Conservation (phyloP, 2,113 vertebrate genomes). For the Gymnobelideus leadbeateri region DNA sequence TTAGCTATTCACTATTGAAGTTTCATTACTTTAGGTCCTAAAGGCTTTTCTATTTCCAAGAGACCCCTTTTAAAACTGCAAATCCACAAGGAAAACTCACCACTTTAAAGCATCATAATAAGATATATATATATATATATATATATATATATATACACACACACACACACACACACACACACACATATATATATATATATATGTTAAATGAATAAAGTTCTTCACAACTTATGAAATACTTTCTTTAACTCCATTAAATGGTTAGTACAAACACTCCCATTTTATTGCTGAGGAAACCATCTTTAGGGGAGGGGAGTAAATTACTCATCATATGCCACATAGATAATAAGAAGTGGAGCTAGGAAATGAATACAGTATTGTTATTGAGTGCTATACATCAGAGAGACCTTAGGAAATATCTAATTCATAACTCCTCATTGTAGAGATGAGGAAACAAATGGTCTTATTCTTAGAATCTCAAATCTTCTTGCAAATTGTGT, state of each 20-base stretch:
- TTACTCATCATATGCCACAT: background rate
- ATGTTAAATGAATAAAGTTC: background rate
- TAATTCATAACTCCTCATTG: background rate
- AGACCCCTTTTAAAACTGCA: background rate
- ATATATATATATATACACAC: too few species aligned
- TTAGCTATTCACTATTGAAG: background rate
- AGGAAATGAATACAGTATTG: background rate
- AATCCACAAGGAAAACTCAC: background rate
- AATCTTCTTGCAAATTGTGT: background rate
- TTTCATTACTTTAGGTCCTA: background rate
- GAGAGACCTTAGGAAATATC: background rate
- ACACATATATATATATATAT: too few species aligned
- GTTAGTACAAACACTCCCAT: background rate
- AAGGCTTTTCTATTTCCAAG: background rate
- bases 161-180: too few species aligned
- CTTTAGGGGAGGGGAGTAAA: background rate
- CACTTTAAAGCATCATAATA: background rate
- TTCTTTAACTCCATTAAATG: background rate
- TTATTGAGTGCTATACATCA: background rate
- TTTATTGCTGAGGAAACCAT: background rate
- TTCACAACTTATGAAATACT: background rate
- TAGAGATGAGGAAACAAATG: background rate
- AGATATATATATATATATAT: too few species aligned
- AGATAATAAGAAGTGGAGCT: background rate
- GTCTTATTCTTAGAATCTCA: background rate